Percentiles rank a stretch among this genome's conserved stretches.
These are phyloP conservation scores for Asarcornis scutulata DNA, from an alignment of 2,113 vertebrate species.

Conservation along the genomic window DNA sequence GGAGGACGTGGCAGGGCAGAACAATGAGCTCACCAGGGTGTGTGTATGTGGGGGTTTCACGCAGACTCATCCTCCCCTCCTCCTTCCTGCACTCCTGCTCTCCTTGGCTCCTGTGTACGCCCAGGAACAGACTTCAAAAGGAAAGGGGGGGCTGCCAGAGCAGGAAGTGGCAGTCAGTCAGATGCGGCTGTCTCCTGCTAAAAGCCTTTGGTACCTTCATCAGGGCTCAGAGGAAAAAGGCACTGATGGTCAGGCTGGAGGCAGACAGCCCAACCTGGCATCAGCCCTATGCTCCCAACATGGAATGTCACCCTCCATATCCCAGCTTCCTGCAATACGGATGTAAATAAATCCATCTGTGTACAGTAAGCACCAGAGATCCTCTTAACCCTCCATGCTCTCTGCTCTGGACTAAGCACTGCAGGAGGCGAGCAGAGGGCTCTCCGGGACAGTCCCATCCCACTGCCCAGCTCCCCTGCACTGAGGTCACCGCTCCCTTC, in stretches of 20 bases:
- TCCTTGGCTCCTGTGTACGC: background rate
- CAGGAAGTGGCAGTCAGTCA: background rate
- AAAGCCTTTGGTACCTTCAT: constrained; percentile 23
- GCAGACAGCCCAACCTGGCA: background rate
- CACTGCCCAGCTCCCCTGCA: background rate
- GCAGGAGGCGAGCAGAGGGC: background rate
- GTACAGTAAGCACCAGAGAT: constrained; percentile 28
- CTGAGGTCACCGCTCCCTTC: background rate
- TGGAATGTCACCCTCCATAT: background rate
- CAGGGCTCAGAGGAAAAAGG: background rate
- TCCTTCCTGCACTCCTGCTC: background rate
- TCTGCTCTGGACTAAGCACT: background rate
- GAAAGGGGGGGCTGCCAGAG: background rate
- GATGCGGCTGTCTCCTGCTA: background rate
- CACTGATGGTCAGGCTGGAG: background rate
- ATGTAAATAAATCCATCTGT: constrained; percentile 24
- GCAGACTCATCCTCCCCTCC: background rate
- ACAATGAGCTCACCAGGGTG: background rate
- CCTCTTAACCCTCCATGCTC: constrained; percentile 22
- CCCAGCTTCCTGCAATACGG: background rate
- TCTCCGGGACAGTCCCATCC: background rate
- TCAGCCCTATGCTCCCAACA: background rate
- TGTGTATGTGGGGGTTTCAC: fast-evolving
- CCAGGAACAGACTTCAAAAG: background rate
- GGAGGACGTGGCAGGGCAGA: fast-evolving